Evolutionary conservation across 2,888 invertebrate species (phyloP).

Genomic region (Drosophila melanocephala): DNA sequence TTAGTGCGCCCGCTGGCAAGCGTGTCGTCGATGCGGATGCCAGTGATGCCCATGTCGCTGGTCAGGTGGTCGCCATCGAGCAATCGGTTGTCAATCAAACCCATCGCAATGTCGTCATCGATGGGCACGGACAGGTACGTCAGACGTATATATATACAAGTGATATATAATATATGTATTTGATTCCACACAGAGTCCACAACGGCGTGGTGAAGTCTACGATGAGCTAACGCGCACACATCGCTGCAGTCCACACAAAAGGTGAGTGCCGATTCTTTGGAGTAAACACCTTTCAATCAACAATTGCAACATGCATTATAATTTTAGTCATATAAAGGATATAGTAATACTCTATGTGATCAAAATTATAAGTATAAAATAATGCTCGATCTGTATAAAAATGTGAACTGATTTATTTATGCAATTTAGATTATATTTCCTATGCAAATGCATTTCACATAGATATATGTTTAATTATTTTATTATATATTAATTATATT

Average conservation of each 20-base stretch:
- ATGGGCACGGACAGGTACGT: slow-evolving; percentile 82
- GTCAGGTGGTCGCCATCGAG: slow-evolving; percentile 66
- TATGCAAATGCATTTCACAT: not conserved
- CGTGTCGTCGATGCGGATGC: slow-evolving; percentile 72
- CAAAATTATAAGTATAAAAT: not conserved
- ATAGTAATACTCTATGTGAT: not conserved
- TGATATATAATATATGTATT: not conserved
- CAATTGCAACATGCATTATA: not conserved
- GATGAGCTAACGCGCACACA: slow-evolving; percentile 83
- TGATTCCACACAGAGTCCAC: slow-evolving; percentile 82
- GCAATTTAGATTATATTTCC: not conserved
- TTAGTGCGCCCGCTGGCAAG: slow-evolving; percentile 78
- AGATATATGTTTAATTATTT: not conserved
- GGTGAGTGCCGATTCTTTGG: slow-evolving; percentile 51
- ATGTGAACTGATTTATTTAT: not conserved
- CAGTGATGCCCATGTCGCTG: slow-evolving; percentile 61
- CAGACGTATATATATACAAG: not conserved
- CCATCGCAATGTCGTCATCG: slow-evolving; percentile 84
- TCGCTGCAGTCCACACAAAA: slow-evolving; percentile 85
- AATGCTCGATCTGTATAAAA: not conserved
- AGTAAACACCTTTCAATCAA: not conserved
- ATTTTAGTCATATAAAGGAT: not conserved
- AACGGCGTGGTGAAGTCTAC: slow-evolving; percentile 83
- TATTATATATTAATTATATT: no score
- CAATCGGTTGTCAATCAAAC: slow-evolving; percentile 70